Evolutionary conservation across 2,113 vertebrate species (phyloP).

Genomic region (Heloderma charlesbogerti): DNA sequence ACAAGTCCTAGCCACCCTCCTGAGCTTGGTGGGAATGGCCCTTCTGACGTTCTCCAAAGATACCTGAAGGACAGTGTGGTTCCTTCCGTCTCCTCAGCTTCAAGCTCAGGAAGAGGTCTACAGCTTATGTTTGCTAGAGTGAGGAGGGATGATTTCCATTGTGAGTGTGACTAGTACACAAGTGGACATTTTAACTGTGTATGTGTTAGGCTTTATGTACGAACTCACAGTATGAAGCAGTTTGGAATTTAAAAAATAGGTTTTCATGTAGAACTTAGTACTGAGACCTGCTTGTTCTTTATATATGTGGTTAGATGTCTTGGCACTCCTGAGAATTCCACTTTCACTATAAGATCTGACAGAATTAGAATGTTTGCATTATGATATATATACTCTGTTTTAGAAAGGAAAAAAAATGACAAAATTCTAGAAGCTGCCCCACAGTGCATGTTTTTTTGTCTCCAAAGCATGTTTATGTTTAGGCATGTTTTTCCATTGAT

Average conservation of each 20-base stretch:
- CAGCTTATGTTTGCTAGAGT: neutral
- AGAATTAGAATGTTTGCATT: neutral
- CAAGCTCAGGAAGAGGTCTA: too few relatives aligned
- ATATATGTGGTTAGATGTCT: too few relatives aligned
- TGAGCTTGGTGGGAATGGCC: neutral
- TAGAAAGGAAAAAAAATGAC: too few relatives aligned
- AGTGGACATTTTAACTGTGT: neutral
- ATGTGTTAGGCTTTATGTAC: neutral
- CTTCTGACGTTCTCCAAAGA: neutral
- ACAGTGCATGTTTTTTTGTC: neutral
- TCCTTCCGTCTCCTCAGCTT: neutral
- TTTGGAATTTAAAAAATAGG: neutral
- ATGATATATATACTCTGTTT: neutral
- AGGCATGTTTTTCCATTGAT: neutral
- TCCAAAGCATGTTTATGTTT: neutral
- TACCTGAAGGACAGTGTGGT: too few relatives aligned
- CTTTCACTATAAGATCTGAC: neutral
- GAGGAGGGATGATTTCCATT: neutral
- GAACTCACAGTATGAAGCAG: neutral
- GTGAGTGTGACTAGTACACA: neutral
- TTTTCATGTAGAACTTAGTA: neutral
- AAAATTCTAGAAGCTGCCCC: neutral
- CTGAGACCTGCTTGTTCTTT: rapidly evolving
- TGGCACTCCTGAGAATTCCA: neutral
- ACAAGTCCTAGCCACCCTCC: neutral